phyloP scores from a whole-genome alignment of 1,140 invertebrate species.

The Aphaenogaster floridana region DNA sequence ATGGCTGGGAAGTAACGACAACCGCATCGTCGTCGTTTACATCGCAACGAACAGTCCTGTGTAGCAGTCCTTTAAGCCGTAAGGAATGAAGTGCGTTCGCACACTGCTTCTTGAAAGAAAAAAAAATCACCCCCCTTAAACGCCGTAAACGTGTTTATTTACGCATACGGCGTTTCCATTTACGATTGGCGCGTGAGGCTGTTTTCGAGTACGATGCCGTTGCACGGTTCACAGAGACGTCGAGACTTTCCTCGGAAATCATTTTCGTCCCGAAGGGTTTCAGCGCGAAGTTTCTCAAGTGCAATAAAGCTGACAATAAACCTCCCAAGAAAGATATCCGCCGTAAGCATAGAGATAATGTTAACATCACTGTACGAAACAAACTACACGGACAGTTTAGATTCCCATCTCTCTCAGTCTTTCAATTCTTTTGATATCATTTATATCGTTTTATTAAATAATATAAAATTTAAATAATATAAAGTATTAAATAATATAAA shows the following conservation, averaged over 20 bases:
- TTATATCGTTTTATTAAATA: background rate
- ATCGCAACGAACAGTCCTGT: conserved; percentile 24
- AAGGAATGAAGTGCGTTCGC: conserved; percentile 21
- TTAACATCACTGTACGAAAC: background rate
- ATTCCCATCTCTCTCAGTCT: background rate
- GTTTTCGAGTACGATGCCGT: conserved; percentile 14
- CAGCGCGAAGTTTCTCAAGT: background rate
- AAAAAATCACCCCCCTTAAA: conserved; percentile 20
- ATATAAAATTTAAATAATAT: too few relatives aligned
- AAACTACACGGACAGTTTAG: background rate
- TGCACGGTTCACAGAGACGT: background rate
- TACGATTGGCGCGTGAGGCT: conserved; percentile 11
- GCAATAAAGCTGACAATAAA: conserved; percentile 43
- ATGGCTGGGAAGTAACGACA: conserved; percentile 57
- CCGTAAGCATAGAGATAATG: background rate
- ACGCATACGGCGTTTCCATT: conserved; percentile 4
- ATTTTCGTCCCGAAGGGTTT: conserved; percentile 38
- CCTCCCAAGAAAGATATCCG: background rate
- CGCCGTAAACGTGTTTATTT: conserved; percentile 35
- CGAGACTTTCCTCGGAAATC: conserved; percentile 33
- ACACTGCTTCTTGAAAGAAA: conserved; percentile 11
- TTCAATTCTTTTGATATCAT: background rate
- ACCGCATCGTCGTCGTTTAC: conserved; percentile 48
- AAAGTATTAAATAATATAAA: too few relatives aligned
- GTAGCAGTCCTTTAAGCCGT: background rate